These are phyloP conservation scores for Syngnathus rostellatus DNA, from an alignment of 2,797 vertebrate species.

Conservation along the genomic window DNA sequence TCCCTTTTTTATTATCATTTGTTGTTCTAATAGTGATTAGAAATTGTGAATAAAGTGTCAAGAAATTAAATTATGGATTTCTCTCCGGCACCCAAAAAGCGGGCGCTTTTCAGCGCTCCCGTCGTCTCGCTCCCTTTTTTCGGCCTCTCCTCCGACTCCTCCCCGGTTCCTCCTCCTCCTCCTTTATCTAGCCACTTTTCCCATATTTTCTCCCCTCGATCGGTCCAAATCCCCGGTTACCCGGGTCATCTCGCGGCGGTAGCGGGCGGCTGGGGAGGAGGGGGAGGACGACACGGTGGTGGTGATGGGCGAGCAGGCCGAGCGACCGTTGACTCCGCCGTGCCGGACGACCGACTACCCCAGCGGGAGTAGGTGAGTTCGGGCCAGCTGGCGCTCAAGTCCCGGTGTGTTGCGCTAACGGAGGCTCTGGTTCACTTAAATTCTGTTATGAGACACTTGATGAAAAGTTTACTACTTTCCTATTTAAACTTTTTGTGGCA, in stretches of 20 bases:
- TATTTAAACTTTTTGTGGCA: slow-evolving; percentile 21
- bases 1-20: not conserved
- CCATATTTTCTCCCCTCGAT: slow-evolving; percentile 37
- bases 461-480: not conserved
- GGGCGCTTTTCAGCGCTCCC: slow-evolving; percentile 8
- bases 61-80: not conserved
- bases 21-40: not conserved
- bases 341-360: slow-evolving; percentile 40
- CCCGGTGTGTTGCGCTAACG: not conserved
- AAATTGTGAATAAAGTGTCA: not conserved
- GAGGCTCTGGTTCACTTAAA: not conserved
- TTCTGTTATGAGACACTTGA: not conserved
- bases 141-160: slow-evolving; percentile 42
- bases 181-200: slow-evolving; percentile 34
- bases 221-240: slow-evolving; percentile 12
- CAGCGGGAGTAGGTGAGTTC: slow-evolving; percentile 29
- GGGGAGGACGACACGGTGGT: slow-evolving; percentile 17
- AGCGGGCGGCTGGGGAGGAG: not conserved
- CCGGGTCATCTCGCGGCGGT: no score
- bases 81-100: not conserved
- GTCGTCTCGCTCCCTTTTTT: slow-evolving; percentile 37
- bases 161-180: slow-evolving; percentile 27
- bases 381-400: not conserved
- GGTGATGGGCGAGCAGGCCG: slow-evolving; percentile 59
- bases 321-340: slow-evolving; percentile 42